Evolutionary conservation across 2,113 vertebrate genomes (phyloP).

Genomic region (Tonatia bakeri): DNA sequence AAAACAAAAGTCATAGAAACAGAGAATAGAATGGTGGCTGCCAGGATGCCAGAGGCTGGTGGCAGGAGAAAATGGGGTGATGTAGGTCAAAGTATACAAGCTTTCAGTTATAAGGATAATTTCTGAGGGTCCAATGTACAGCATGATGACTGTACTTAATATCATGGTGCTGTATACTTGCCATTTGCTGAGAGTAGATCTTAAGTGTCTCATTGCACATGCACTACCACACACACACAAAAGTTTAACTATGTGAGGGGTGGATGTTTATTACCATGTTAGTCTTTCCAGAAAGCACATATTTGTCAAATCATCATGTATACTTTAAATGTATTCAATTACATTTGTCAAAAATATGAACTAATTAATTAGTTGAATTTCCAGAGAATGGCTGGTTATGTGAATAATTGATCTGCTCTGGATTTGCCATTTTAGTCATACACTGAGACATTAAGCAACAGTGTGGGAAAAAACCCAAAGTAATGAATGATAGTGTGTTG

Average conservation of each 20-base stretch:
- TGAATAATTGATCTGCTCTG: background rate
- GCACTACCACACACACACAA: background rate
- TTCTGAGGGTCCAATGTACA: background rate
- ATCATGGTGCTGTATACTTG: background rate
- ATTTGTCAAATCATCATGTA: background rate
- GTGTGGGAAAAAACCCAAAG: background rate
- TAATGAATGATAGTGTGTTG: fast-evolving
- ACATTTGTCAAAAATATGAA: background rate
- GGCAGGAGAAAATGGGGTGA: background rate
- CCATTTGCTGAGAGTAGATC: background rate
- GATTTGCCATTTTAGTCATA: background rate
- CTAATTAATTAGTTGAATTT: background rate
- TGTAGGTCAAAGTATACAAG: background rate
- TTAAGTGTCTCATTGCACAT: background rate
- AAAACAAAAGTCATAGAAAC: background rate
- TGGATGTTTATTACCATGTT: background rate
- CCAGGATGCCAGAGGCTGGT: background rate
- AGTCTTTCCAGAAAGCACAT: background rate
- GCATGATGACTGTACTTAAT: background rate
- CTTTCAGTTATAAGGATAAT: background rate
- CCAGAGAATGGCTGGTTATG: background rate
- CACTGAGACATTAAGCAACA: background rate
- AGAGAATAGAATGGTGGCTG: background rate
- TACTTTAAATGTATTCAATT: background rate
- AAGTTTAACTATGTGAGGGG: background rate